Conservation (phyloP, 2,113 vertebrate genomes). For the Motacilla tschutschensis region DNA sequence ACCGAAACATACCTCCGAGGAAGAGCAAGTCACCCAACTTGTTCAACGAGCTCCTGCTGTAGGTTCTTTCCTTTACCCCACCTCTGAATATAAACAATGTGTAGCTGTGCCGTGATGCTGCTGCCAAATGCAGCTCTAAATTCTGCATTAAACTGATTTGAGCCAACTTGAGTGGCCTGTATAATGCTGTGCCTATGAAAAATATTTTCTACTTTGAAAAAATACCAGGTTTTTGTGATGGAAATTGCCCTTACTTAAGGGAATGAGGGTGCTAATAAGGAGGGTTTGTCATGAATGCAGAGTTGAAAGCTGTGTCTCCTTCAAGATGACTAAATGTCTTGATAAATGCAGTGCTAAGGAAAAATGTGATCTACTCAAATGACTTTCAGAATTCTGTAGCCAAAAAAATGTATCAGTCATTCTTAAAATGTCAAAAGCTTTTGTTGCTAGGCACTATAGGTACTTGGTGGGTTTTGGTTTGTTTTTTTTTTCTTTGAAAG, state of each 20-base stretch:
- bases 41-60: not conserved
- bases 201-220: not conserved
- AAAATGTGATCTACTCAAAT: not conserved
- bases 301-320: not conserved
- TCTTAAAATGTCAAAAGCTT: not conserved
- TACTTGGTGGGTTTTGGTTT: not conserved
- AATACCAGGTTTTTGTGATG: not conserved
- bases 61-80: not conserved
- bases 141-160: not conserved
- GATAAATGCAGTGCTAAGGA: not conserved
- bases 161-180: not conserved
- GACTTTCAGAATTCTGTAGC: not conserved
- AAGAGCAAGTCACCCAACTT: slow-evolving; percentile 8
- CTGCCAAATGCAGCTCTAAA: not conserved
- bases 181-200: not conserved
- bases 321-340: not conserved
- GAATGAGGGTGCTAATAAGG: not conserved
- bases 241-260: not conserved
- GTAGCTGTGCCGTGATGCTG: not conserved
- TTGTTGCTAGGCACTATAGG: slow-evolving; percentile 11
- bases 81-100: not conserved
- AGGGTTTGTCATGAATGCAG: not conserved
- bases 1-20: slow-evolving; percentile 7
- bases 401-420: not conserved
- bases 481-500: not conserved